These are phyloP conservation scores for Strigops habroptila DNA, from an alignment of 2,113 vertebrate species.

Conservation along the genomic window DNA sequence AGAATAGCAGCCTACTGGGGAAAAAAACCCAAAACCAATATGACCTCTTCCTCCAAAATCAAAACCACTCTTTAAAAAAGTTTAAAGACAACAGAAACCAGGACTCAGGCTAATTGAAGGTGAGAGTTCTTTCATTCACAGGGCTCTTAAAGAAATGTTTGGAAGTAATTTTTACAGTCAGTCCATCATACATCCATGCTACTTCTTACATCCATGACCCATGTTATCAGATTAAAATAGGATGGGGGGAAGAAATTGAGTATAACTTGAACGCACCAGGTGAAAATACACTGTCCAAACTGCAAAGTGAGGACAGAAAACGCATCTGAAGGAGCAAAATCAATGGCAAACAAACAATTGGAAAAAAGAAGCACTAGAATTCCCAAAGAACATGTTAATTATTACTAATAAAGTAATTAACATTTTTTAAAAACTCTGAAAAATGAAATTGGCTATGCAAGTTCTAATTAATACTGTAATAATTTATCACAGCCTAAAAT, in stretches of 20 bases:
- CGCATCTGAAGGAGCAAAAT: not conserved
- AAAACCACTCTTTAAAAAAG: not conserved
- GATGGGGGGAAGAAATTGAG: not conserved
- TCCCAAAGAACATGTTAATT: constrained; percentile 4
- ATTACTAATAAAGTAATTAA: constrained; percentile 17
- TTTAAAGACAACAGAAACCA: not conserved
- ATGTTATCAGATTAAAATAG: not conserved
- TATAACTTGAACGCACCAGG: not conserved
- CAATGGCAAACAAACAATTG: not conserved
- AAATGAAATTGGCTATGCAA: not conserved
- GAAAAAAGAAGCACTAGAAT: not conserved
- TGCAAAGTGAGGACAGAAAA: not conserved
- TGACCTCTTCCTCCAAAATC: not conserved
- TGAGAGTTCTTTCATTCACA: not conserved
- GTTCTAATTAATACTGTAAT: constrained; percentile 24
- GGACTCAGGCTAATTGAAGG: not conserved
- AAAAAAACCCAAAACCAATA: fast-evolving
- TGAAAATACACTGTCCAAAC: not conserved
- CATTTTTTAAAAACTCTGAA: not conserved
- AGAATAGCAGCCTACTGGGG: not conserved
- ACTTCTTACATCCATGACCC: not conserved
- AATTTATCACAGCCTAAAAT: constrained; percentile 7
- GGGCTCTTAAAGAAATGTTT: not conserved
- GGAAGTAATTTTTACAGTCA: not conserved
- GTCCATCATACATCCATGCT: not conserved